These are phyloP conservation scores for Cyclophora albipunctata DNA, from an alignment of 2,888 invertebrate genomes.

Conservation along the genomic window DNA sequence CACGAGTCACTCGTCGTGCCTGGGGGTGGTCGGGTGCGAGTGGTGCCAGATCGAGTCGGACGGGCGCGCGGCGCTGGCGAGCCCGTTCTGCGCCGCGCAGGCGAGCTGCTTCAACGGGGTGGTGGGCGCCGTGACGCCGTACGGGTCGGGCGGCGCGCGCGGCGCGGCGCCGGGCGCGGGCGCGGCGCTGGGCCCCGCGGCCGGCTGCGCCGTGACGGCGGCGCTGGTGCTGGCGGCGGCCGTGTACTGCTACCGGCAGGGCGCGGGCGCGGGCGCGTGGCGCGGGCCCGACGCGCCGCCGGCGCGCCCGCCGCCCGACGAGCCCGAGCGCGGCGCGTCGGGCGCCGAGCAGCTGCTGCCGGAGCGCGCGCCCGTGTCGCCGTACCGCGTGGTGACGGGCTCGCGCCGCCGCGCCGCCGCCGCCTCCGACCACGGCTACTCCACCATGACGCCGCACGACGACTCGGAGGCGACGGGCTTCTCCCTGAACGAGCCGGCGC, in stretches of 20 bases:
- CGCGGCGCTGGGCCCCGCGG: conserved; percentile 89
- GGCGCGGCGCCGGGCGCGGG: conserved; percentile 88
- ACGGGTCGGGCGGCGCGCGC: conserved; percentile 88
- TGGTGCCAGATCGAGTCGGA: conserved; percentile 91
- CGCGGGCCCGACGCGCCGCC: conserved; percentile 78
- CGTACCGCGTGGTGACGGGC: conserved; percentile 89
- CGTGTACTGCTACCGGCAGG: conserved; percentile 89
- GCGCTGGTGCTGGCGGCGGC: conserved; percentile 87
- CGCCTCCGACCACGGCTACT: conserved; percentile 95
- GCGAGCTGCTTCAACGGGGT: conserved; percentile 91
- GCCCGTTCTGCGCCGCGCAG: conserved; percentile 87
- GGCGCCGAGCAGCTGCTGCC: conserved; percentile 80
- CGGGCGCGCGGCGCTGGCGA: conserved; percentile 78
- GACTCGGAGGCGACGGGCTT: conserved; percentile 90
- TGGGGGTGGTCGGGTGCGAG: conserved; percentile 89
- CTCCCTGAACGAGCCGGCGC: conserved; percentile 79
- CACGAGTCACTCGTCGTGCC: conserved; percentile 77
- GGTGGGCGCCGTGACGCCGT: conserved; percentile 87
- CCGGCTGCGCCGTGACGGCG: conserved; percentile 88
- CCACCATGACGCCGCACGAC: conserved; percentile 94
- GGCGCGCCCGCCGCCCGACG: conserved; percentile 83
- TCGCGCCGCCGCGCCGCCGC: conserved; percentile 85
- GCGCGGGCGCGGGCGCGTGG: conserved; percentile 71
- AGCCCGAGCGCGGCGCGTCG: conserved; percentile 75
- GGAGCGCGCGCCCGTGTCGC: conserved; percentile 84